Percentiles rank a stretch among this genome's conserved stretches.
Conservation (phyloP, 2,888 invertebrate species). For the Morpho achilles region DNA sequence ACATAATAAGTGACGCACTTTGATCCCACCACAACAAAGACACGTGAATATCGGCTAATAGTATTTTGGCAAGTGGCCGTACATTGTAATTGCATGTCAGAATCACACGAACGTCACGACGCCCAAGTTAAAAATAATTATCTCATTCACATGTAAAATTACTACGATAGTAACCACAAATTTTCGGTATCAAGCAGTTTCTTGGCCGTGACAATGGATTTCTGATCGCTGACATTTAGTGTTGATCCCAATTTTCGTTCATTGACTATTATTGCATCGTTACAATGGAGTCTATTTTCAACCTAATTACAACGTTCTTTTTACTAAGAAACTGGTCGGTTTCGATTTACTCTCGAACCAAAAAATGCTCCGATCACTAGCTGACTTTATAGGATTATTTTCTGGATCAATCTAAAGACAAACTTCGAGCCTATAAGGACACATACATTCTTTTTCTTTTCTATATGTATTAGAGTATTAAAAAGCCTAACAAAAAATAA, state of each 20-base stretch:
- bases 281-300: no score
- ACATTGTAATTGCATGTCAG: constrained; percentile 35
- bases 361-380: no score
- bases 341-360: no score
- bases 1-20: no score
- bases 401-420: no score
- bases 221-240: constrained; percentile 32
- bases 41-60: constrained; percentile 38
- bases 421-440: no score
- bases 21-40: constrained; percentile 26
- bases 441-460: no score
- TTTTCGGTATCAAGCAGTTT: constrained; percentile 67
- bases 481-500: no score
- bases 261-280: background rate
- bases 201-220: constrained; percentile 59
- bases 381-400: no score
- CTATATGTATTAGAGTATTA: no score
- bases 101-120: constrained; percentile 52
- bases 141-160: constrained; percentile 65
- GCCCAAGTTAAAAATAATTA: constrained; percentile 67
- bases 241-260: constrained; percentile 12
- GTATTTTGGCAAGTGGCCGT: constrained; percentile 54
- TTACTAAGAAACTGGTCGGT: no score
- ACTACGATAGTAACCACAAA: constrained; percentile 74
- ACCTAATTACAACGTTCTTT: no score